phyloP scores from a whole-genome alignment of 2,113 vertebrate species.

The Stigmatopora argus region DNA sequence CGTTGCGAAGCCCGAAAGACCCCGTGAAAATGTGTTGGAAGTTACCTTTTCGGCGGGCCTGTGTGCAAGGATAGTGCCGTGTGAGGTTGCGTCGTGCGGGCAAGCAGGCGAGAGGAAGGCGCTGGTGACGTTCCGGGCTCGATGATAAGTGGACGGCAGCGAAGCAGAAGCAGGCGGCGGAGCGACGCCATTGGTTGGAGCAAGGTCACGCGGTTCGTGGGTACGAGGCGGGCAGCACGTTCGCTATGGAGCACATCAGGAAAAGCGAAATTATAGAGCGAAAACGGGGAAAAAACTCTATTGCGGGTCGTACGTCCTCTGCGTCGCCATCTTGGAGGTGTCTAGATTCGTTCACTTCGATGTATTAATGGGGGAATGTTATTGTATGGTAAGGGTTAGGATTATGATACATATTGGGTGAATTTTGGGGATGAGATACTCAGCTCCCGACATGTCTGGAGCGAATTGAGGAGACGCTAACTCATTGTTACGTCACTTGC shows the following conservation, averaged over 20 bases:
- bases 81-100: conserved; percentile 34
- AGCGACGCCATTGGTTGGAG: conserved; percentile 53
- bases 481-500: too few species aligned
- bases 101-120: conserved; percentile 63
- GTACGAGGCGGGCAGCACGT: conserved; percentile 53
- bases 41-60: conserved; percentile 63
- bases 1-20: background rate
- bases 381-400: too few species aligned
- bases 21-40: background rate
- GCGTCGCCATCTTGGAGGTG: too few species aligned
- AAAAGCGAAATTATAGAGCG: background rate
- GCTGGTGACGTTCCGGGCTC: conserved; percentile 25
- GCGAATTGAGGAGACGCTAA: too few species aligned
- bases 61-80: conserved; percentile 58
- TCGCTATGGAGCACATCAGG: conserved; percentile 10
- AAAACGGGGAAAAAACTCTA: too few species aligned
- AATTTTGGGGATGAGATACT: too few species aligned
- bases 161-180: conserved; percentile 38
- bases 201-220: conserved; percentile 28
- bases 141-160: conserved; percentile 42
- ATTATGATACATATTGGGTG: too few species aligned
- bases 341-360: too few species aligned
- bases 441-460: too few species aligned
- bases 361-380: too few species aligned
- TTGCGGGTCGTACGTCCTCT: too few species aligned